Conservation (phyloP, 2,113 vertebrate species). For the Ranitomeya variabilis region DNA sequence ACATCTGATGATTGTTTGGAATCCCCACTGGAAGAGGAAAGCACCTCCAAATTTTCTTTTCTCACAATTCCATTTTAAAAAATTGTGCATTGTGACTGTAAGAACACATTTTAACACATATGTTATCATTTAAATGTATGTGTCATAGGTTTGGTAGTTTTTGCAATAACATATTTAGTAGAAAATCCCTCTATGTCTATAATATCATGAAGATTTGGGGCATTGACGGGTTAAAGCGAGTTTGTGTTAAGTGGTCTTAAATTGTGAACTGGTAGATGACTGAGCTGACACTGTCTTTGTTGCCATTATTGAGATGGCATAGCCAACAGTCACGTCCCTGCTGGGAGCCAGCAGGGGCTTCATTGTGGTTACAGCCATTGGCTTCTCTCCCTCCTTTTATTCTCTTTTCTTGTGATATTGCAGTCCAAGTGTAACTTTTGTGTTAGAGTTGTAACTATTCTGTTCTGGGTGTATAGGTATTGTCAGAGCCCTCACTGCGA, state of each 20-base stretch:
- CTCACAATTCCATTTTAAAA: background rate
- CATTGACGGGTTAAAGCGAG: background rate
- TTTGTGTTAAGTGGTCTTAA: background rate
- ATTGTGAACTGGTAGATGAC: slow-evolving; percentile 28
- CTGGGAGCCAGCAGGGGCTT: slow-evolving; percentile 26
- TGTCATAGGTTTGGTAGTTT: too few relatives aligned
- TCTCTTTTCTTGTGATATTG: slow-evolving; percentile 43
- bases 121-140: background rate
- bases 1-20: too few relatives aligned
- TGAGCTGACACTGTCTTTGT: slow-evolving; percentile 36
- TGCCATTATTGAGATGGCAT: slow-evolving; percentile 41
- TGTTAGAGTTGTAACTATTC: slow-evolving; percentile 39
- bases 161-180: background rate
- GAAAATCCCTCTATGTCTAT: background rate
- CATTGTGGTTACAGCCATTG: slow-evolving; percentile 34
- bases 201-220: background rate
- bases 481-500: slow-evolving; percentile 13
- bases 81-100: background rate
- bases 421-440: slow-evolving; percentile 50
- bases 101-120: background rate
- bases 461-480: slow-evolving; percentile 15
- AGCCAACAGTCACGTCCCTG: slow-evolving; percentile 23
- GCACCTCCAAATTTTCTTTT: too few relatives aligned
- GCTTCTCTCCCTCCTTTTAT: slow-evolving; percentile 30
- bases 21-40: too few relatives aligned